Evolutionary conservation across 2,888 invertebrate genomes (phyloP), one percentile per base, ranked within the genome.

Genomic region (Nebria brevicollis): DNA sequence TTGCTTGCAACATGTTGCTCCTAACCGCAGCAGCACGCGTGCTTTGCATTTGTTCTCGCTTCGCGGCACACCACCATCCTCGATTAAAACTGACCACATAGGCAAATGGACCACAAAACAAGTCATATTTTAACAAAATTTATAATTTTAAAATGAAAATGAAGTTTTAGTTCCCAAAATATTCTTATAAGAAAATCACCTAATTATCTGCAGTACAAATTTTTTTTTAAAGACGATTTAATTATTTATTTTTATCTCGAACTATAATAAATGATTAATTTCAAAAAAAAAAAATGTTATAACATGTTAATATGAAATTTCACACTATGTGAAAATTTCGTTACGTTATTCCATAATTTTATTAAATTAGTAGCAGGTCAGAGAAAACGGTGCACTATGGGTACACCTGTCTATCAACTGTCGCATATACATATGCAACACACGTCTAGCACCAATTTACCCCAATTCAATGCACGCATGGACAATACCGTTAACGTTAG

Each of bases 1-100:
- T 54, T 54, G 54, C 54, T 54, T 54, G 54, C 54, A 54, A 54
- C 54, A 54, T 54, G 54, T 54, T 54, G 54, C 54, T 54, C 54
- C 54, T 54, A 54, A 54, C 54, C 54, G 13, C 54, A 54, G 54
- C 11, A 54, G 54, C 11, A 54, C 54, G 54, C 54, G 54, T 54
- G 54, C 54, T 7, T 54, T 54, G 54, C 54, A 54, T 54, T 54
- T 13, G 8, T 54, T 54, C 54, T 54, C 54, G 54, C 54, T 54
- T 54, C 54, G 13, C 54, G 8, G 54, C 54, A 54, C 54, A 11
- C 54, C 4, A 54, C 6, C 54, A 54, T 54, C 54, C 54, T 54
- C 54, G 54, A 54, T 54, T 54, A 54, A 54, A 54, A 54, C 54
- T 54, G 13, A 54, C 54, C 54, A 54, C 54, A 54, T 54, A 11